Base-by-base conservation (phyloP, 64 coral and sea anemone genomes). In the Dendronephthya gigantea region DNA sequence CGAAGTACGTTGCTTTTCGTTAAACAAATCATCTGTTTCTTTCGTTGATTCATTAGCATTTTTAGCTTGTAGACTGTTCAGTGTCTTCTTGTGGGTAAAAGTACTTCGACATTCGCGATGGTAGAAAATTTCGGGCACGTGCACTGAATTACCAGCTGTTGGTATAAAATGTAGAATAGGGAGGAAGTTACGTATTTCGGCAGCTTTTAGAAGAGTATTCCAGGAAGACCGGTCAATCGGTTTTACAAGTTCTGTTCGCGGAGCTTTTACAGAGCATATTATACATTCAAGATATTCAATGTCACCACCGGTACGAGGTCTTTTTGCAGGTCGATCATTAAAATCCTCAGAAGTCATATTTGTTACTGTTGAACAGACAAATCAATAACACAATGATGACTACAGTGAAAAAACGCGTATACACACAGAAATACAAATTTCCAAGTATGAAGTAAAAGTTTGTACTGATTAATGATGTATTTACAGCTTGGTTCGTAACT, bases 51-150 rank as follows among this genome's bases (percentile, higher is more conserved):
- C 22, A 16, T 50, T 50, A 50, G 48, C 48, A 9, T 50, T 50
- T 50, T 50, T 50, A 23, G 69, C 39, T 38, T 50, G 84, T 28
- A 83, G 32, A 27, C 37, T 56, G 39, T 83, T 56, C 14, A 88
- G 34, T 13, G 81, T 50, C 40, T 83, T 91, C 48, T 91, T 91
- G 49, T 82, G 55, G 10, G 79, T 91, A 68, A 91, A 91, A 66
- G 41, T 40, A 86, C 72, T 91, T n/a, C 37, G 48, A 59, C 88
- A 85, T 85, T 85, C 84, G n/a, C 59, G 65, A n/a, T 85, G 88
- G 65, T 85, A 85, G 35, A 40, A 90, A 49, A 90, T 39, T 16
- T 72, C 43, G 5, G 51, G 82, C 17, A 83, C 47, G n/a, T n/a
- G n/a, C 33, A 74, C 39, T 6, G 28, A 49, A 74, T 85, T 31